phyloP scores from a whole-genome alignment of 1,140 invertebrate species.

The Bombus fervidus region DNA sequence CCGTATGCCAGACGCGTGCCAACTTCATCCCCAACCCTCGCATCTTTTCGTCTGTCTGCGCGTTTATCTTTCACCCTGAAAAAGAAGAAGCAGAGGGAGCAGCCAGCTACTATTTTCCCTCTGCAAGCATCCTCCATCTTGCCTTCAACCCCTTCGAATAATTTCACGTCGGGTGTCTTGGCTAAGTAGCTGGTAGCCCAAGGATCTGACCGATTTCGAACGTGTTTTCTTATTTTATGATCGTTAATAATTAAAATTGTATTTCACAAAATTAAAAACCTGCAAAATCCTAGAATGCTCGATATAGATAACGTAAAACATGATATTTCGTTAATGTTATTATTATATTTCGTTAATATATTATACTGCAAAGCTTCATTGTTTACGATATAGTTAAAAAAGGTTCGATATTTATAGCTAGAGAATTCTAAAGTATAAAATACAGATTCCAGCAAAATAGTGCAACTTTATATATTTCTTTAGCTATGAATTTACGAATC shows the following conservation, averaged over 20 bases:
- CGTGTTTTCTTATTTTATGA: constrained; percentile 18
- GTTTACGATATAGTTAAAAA: too few species aligned
- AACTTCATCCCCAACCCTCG: constrained; percentile 52
- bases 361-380: too few species aligned
- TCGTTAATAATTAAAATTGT: not conserved
- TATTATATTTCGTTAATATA: too few species aligned
- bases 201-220: constrained; percentile 36
- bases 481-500: too few species aligned
- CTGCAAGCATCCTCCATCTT: constrained; percentile 7
- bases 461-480: too few species aligned
- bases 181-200: constrained; percentile 42
- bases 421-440: too few species aligned
- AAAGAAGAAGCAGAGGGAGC: constrained; percentile 54
- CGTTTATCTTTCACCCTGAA: constrained; percentile 36
- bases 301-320: not conserved
- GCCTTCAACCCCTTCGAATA: not conserved
- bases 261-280: not conserved
- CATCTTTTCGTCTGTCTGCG: constrained; percentile 27
- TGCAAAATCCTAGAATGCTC: too few species aligned
- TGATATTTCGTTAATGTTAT: not conserved
- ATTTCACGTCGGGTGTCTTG: constrained; percentile 32
- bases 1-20: constrained; percentile 76
- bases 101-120: constrained; percentile 61
- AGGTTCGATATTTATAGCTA: too few species aligned
- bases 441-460: too few species aligned